phyloP scores from a whole-genome alignment of 2,113 vertebrate species.

The Paradoxurus hermaphroditus region DNA sequence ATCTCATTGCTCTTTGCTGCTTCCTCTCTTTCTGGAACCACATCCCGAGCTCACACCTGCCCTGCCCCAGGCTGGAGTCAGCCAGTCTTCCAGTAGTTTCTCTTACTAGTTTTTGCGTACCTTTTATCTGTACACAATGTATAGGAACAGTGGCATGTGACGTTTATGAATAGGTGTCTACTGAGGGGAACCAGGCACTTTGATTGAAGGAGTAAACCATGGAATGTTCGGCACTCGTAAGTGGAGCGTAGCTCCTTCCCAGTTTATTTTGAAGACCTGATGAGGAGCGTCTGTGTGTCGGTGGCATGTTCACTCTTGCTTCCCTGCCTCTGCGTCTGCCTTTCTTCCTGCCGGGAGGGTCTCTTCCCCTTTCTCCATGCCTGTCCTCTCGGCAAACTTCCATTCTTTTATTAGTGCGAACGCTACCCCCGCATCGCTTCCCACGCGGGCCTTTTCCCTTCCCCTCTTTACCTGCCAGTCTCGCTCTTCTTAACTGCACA shows the following conservation, averaged over 20 bases:
- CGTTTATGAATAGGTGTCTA: not conserved
- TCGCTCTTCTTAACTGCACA: not conserved
- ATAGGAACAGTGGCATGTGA: not conserved
- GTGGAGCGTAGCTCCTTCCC: not conserved
- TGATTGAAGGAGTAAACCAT: not conserved
- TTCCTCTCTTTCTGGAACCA: not conserved
- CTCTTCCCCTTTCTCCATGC: not conserved
- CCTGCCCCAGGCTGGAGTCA: not conserved
- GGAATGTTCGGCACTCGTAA: not conserved
- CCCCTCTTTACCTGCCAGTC: not conserved
- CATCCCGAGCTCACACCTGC: rapidly evolving
- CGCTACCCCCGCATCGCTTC: not conserved
- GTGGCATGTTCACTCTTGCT: not conserved
- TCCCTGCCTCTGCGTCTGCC: not conserved
- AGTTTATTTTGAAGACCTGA: not conserved
- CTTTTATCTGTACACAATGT: not conserved
- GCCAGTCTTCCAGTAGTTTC: not conserved
- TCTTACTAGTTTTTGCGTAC: not conserved
- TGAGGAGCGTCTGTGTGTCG: not conserved
- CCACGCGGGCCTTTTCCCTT: not conserved
- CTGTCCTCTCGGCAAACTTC: not conserved
- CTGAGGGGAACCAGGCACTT: not conserved
- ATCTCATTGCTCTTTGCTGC: not conserved
- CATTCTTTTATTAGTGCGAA: too few species aligned
- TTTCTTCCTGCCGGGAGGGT: not conserved